Conservation (phyloP, 2,888 invertebrate species). For the Cheilosia urbana region DNA sequence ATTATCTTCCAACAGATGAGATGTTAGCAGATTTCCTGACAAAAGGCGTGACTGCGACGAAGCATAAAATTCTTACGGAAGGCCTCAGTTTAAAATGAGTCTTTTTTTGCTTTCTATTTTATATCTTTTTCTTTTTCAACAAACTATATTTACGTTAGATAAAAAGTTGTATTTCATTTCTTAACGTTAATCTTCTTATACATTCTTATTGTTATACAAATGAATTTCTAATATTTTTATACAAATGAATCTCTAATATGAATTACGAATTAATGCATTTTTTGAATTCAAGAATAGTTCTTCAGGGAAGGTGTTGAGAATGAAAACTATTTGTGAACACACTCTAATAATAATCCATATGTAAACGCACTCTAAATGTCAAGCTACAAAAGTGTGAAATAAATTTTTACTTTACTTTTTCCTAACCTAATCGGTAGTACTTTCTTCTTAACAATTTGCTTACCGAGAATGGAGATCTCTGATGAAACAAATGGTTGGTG, state of each 20-base stretch:
- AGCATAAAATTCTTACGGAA: background rate
- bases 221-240: background rate
- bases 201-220: too few relatives aligned
- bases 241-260: too few relatives aligned
- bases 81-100: background rate
- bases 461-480: too few relatives aligned
- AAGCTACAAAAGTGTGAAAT: too few relatives aligned
- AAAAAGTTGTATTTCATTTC: background rate
- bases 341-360: background rate
- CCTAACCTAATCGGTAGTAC: too few relatives aligned
- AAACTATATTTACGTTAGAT: background rate
- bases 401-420: too few relatives aligned
- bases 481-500: too few relatives aligned
- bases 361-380: background rate
- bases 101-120: background rate
- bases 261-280: background rate
- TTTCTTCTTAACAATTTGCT: too few relatives aligned
- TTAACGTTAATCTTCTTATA: background rate
- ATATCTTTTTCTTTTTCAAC: background rate
- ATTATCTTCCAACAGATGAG: constrained; percentile 35
- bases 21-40: constrained; percentile 46
- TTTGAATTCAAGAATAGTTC: constrained; percentile 4
- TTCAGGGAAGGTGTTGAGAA: constrained; percentile 21
- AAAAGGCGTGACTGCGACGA: constrained; percentile 9
- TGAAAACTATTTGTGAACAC: constrained; percentile 7